Conservation (phyloP, 2,113 vertebrate genomes). For the Atlantisia rogersi region DNA sequence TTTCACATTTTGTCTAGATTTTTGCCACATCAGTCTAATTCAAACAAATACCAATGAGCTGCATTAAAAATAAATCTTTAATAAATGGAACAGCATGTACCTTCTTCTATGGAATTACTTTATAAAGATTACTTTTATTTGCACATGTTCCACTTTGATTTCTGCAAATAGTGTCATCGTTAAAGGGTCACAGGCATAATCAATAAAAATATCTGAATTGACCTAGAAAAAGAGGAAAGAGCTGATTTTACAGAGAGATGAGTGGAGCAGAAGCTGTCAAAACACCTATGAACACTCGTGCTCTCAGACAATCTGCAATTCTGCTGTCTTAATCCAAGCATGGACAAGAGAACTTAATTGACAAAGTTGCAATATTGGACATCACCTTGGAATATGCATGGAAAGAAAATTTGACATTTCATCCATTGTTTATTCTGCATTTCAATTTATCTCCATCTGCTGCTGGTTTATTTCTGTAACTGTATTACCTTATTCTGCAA, state of each 20-base stretch:
- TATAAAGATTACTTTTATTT: neutral
- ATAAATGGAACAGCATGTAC: neutral
- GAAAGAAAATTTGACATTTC: neutral
- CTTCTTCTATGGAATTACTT: neutral
- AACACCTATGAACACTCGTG: accelerated
- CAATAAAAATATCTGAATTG: neutral
- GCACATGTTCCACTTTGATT: neutral
- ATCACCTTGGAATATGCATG: neutral
- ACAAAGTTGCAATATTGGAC: neutral
- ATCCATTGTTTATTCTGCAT: constrained; percentile 3
- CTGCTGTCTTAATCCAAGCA: neutral
- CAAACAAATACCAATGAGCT: constrained; percentile 4
- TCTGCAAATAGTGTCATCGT: neutral
- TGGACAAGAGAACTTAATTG: neutral
- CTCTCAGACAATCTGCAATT: neutral
- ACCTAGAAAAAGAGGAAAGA: neutral
- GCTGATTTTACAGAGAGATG: neutral
- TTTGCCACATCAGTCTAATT: constrained; percentile 9
- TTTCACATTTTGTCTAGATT: constrained; percentile 2
- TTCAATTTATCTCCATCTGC: neutral
- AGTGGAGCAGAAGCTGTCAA: neutral
- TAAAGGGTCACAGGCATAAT: neutral
- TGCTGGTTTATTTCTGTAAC: constrained; percentile 16
- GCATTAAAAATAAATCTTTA: neutral
- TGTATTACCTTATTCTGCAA: neutral